Conservation (phyloP, 2,113 vertebrate genomes). For the Poicephalus meyeri region DNA sequence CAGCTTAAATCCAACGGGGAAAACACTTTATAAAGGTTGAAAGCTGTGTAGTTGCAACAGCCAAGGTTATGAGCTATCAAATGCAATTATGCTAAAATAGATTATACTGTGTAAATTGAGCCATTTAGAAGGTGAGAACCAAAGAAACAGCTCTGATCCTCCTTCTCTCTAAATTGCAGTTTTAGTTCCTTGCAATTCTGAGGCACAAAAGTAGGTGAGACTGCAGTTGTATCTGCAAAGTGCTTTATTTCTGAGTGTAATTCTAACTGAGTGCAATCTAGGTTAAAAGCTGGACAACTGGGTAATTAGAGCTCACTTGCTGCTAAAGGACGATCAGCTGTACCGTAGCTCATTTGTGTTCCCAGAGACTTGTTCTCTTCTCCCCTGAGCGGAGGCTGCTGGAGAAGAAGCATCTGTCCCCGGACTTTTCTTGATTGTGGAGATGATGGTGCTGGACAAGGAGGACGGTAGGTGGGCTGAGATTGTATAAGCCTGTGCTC, state of each 20-base stretch:
- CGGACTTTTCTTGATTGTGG: constrained; percentile 84
- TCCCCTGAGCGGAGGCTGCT: constrained; percentile 79
- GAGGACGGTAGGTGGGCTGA: constrained; percentile 95
- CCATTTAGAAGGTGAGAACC: constrained; percentile 82
- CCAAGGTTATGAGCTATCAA: constrained; percentile 80
- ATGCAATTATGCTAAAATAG: constrained; percentile 83
- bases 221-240: constrained; percentile 81
- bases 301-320: constrained; percentile 81
- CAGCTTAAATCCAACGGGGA: constrained; percentile 84
- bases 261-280: constrained; percentile 83
- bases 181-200: constrained; percentile 79
- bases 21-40: constrained; percentile 74
- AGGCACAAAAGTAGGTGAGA: constrained; percentile 79
- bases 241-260: constrained; percentile 81
- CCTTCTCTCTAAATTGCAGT: constrained; percentile 75
- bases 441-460: constrained; percentile 99
- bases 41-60: constrained; percentile 74
- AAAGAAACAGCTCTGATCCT: constrained; percentile 76
- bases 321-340: constrained; percentile 77
- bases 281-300: constrained; percentile 84
- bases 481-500: constrained; percentile 25
- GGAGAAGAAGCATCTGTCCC: constrained; percentile 89
- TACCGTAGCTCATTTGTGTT: constrained; percentile 67
- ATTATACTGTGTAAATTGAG: constrained; percentile 81
- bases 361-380: constrained; percentile 72